A percentile compares a stretch with the other conserved stretches of the same genome.
phyloP scores from a whole-genome alignment of 1,140 invertebrate species.

The Drosophila nannoptera region DNA sequence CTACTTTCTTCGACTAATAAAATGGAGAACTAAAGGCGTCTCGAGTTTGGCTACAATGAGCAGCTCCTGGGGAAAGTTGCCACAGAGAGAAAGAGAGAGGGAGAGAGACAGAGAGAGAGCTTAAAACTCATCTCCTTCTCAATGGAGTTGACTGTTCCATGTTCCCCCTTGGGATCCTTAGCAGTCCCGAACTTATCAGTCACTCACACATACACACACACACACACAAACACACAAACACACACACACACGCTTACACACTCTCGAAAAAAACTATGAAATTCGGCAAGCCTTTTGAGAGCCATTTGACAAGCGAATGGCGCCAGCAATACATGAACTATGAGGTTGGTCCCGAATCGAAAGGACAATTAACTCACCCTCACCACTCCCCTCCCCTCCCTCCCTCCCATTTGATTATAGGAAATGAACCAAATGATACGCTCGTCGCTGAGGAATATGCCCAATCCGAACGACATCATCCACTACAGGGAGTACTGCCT shows the following conservation, averaged over 20 bases:
- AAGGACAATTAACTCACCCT: too few species aligned
- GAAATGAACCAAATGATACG: background rate
- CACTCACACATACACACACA: too few species aligned
- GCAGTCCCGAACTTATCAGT: too few species aligned
- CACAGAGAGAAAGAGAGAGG: too few species aligned
- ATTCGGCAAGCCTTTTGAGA: slow-evolving; percentile 58
- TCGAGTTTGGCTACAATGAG: too few species aligned
- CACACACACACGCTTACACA: background rate
- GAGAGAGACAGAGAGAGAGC: too few species aligned
- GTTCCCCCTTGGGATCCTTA: too few species aligned
- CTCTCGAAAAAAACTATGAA: slow-evolving; percentile 52
- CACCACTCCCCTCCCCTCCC: accelerated
- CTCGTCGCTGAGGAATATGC: slow-evolving; percentile 20
- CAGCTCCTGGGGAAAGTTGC: too few species aligned
- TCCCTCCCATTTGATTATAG: slow-evolving; percentile 11
- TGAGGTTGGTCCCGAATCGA: slow-evolving; percentile 23
- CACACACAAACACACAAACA: background rate
- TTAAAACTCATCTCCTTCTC: too few species aligned
- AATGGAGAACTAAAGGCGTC: too few species aligned
- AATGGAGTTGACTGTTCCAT: too few species aligned
- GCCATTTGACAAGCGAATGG: slow-evolving; percentile 64
- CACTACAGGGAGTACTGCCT: slow-evolving; percentile 82
- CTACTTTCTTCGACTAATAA: too few species aligned
- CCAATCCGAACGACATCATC: background rate
- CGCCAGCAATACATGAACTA: slow-evolving; percentile 69